Percentiles rank a stretch among this genome's conserved stretches.
Evolutionary conservation across 1,140 invertebrate genomes (phyloP).

Genomic region (Pseudomyrmex concolor): DNA sequence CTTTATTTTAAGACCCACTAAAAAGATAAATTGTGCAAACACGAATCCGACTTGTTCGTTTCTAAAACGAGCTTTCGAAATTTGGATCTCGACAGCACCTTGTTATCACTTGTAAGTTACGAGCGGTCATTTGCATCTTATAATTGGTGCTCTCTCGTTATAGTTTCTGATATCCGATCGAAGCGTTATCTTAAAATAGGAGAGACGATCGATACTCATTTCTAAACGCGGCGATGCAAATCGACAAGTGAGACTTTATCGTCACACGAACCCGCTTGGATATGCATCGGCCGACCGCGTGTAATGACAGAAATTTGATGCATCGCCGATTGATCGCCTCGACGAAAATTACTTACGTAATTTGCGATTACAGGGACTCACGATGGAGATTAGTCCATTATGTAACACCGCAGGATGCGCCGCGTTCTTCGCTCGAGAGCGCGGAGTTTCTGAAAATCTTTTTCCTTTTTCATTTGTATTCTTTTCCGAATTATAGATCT

Average conservation of each 20-base stretch:
- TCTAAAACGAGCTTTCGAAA: neutral
- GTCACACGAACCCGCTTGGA: slow-evolving; percentile 25
- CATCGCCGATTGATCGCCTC: slow-evolving; percentile 71
- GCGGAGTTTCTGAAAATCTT: slow-evolving; percentile 69
- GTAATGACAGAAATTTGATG: slow-evolving; percentile 64
- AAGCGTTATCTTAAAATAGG: slow-evolving; percentile 37
- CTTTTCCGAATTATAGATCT: too few species aligned
- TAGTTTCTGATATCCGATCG: slow-evolving; percentile 33
- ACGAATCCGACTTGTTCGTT: too few species aligned
- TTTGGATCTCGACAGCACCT: slow-evolving; percentile 9
- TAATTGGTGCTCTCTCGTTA: slow-evolving; percentile 32
- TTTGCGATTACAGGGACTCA: slow-evolving; percentile 68
- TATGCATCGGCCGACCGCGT: slow-evolving; percentile 35
- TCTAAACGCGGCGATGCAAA: slow-evolving; percentile 34
- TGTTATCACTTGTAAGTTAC: slow-evolving; percentile 34
- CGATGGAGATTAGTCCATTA: slow-evolving; percentile 71
- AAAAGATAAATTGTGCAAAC: too few species aligned
- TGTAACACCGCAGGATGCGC: slow-evolving; percentile 72
- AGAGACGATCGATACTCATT: slow-evolving; percentile 36
- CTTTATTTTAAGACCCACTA: too few species aligned
- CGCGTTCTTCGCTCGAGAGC: slow-evolving; percentile 69
- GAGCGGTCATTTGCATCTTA: slow-evolving; percentile 38
- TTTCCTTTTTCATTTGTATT: neutral
- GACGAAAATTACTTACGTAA: slow-evolving; percentile 77
- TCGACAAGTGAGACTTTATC: slow-evolving; percentile 26